phyloP scores from a whole-genome alignment of 2,113 vertebrate species.

The Oplegnathus fasciatus region DNA sequence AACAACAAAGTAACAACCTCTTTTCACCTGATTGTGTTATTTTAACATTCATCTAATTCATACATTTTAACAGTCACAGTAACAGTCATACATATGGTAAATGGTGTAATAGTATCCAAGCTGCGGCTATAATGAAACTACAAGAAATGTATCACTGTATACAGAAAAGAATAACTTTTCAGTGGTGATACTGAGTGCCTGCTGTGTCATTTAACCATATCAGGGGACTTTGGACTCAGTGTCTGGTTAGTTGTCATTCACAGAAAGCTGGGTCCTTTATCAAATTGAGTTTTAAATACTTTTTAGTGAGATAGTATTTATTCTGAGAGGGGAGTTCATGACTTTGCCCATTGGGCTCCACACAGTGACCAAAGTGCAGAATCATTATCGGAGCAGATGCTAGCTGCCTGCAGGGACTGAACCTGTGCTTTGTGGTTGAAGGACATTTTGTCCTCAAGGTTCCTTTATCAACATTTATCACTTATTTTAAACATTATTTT shows the following conservation, averaged over 20 bases:
- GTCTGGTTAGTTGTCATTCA: not conserved
- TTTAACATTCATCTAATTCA: not conserved
- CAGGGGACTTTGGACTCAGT: not conserved
- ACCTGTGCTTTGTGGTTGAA: not conserved
- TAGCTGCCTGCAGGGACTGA: not conserved
- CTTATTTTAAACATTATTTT: not conserved
- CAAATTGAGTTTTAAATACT: not conserved
- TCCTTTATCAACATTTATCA: not conserved
- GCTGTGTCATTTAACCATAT: not conserved
- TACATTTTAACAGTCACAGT: not conserved
- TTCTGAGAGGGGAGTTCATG: not conserved
- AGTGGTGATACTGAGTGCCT: not conserved
- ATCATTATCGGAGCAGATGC: slow-evolving; percentile 4
- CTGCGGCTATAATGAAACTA: not conserved
- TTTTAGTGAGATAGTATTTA: not conserved
- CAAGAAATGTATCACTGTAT: not conserved
- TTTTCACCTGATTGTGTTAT: not conserved
- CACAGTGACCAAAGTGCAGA: slow-evolving; percentile 29
- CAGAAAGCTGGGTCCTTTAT: not conserved
- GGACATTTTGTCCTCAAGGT: not conserved
- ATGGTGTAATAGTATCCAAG: not conserved
- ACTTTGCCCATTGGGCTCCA: slow-evolving; percentile 3
- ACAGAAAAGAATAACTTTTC: not conserved
- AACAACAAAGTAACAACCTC: no score
- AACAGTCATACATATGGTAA: not conserved